Conservation (phyloP, 2,888 invertebrate species). For the Myopa tessellatipennis region DNA sequence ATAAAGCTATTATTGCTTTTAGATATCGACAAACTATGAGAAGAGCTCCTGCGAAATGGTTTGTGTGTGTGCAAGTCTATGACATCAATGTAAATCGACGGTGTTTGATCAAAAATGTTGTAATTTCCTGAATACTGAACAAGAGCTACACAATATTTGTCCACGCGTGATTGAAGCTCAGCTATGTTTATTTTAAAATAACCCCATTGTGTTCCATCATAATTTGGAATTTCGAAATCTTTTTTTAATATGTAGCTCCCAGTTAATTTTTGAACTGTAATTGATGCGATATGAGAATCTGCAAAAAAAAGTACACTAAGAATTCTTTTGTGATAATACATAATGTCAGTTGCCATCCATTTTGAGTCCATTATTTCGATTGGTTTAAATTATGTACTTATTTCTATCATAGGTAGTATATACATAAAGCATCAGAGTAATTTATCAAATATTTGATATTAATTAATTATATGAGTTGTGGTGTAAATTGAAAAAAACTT, state of each 20-base stretch:
- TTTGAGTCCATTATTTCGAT: too few species aligned
- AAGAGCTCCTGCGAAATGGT: background rate
- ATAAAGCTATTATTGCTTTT: background rate
- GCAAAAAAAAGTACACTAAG: background rate
- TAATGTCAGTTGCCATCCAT: background rate
- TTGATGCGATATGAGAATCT: constrained; percentile 12
- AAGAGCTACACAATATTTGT: constrained; percentile 16
- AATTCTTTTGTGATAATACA: background rate
- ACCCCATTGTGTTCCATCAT: background rate
- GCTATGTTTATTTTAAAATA: constrained; percentile 12
- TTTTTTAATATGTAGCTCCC: constrained; percentile 27
- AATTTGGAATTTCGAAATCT: constrained; percentile 16
- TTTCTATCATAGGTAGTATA: too few species aligned
- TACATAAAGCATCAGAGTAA: too few species aligned
- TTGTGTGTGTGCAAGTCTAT: background rate
- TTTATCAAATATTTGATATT: too few species aligned
- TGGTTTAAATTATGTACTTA: too few species aligned
- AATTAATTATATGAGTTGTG: too few species aligned
- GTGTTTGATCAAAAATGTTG: background rate
- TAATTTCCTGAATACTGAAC: constrained; percentile 14
- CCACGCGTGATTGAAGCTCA: background rate
- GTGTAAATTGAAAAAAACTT: background rate
- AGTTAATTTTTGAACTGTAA: constrained; percentile 16
- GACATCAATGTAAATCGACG: constrained; percentile 15
- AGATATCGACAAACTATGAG: background rate